Conservation (phyloP, 2,888 invertebrate genomes). For the Cacoxenus indagator region DNA sequence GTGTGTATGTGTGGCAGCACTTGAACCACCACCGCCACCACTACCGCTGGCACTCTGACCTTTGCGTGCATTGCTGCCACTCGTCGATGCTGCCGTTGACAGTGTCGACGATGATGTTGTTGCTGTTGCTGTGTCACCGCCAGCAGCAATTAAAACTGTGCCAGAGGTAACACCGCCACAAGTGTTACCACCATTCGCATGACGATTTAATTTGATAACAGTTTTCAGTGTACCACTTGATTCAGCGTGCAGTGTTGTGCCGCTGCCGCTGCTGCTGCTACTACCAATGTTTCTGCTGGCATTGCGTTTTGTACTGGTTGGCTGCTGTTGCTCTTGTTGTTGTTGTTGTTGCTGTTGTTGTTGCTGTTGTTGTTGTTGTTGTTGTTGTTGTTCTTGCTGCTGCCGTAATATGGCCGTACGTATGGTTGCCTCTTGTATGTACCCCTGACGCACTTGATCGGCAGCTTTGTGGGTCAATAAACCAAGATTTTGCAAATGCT, state of each 20-base stretch:
- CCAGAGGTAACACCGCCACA: slow-evolving; percentile 44
- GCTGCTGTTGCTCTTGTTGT: slow-evolving; percentile 36
- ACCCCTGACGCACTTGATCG: slow-evolving; percentile 73
- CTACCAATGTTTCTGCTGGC: slow-evolving; percentile 41
- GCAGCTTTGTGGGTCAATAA: slow-evolving; percentile 82
- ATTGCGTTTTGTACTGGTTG: slow-evolving; percentile 49
- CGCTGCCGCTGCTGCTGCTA: slow-evolving; percentile 42
- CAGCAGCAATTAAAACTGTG: slow-evolving; percentile 40
- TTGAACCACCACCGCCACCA: not conserved
- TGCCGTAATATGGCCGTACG: slow-evolving; percentile 47
- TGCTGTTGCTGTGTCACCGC: not conserved
- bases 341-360: slow-evolving; percentile 42
- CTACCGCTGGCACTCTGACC: slow-evolving; percentile 35
- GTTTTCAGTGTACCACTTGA: slow-evolving; percentile 88
- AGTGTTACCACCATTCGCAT: slow-evolving; percentile 47
- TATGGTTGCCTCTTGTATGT: slow-evolving; percentile 55
- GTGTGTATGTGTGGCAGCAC: slow-evolving; percentile 33
- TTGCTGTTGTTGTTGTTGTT: slow-evolving; percentile 40
- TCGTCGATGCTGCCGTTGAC: slow-evolving; percentile 29
- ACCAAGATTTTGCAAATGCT: slow-evolving; percentile 81
- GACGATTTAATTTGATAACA: slow-evolving; percentile 82
- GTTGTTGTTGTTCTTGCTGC: slow-evolving; percentile 43
- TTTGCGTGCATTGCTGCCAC: slow-evolving; percentile 46
- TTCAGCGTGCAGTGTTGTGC: slow-evolving; percentile 63
- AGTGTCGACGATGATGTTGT: slow-evolving; percentile 22